Conservation (phyloP, 2,888 invertebrate species). For the Stictocephala bisonia region DNA sequence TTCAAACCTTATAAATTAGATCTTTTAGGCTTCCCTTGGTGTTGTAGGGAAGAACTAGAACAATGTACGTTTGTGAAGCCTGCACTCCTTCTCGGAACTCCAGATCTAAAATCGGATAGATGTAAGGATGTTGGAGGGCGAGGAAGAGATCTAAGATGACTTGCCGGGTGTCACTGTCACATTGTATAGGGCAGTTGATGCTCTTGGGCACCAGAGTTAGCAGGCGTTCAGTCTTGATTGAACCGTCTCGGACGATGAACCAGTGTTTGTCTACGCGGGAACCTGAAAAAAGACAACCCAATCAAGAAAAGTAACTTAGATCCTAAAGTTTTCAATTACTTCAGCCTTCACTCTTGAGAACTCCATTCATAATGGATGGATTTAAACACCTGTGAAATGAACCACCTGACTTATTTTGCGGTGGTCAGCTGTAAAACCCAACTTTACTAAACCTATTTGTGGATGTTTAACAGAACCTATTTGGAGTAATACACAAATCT, state of each 20-base stretch:
- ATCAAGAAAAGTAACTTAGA: neutral
- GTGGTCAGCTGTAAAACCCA: too few relatives aligned
- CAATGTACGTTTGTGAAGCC: slow-evolving; percentile 67
- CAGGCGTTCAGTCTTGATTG: slow-evolving; percentile 81
- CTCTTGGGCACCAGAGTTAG: slow-evolving; percentile 74
- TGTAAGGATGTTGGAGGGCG: slow-evolving; percentile 91
- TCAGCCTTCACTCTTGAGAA: too few relatives aligned
- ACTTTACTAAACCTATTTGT: too few relatives aligned
- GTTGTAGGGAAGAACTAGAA: slow-evolving; percentile 86
- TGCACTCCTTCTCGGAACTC: slow-evolving; percentile 69
- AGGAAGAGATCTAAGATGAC: slow-evolving; percentile 84
- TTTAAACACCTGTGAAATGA: too few relatives aligned
- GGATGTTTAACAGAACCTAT: too few relatives aligned
- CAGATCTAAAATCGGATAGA: slow-evolving; percentile 89
- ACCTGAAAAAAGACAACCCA: slow-evolving; percentile 65
- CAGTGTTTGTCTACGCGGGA: slow-evolving; percentile 89
- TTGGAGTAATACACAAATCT: too few relatives aligned
- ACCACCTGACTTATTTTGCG: too few relatives aligned
- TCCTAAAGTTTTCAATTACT: too few relatives aligned
- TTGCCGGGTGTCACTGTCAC: slow-evolving; percentile 73
- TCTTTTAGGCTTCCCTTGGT: slow-evolving; percentile 89
- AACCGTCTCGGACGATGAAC: slow-evolving; percentile 88
- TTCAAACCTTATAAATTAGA: slow-evolving; percentile 85
- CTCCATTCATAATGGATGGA: too few relatives aligned
- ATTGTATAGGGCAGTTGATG: slow-evolving; percentile 77